Evolutionary conservation across 2,113 vertebrate species (phyloP).

Genomic region (Rhagologus leucostigma): DNA sequence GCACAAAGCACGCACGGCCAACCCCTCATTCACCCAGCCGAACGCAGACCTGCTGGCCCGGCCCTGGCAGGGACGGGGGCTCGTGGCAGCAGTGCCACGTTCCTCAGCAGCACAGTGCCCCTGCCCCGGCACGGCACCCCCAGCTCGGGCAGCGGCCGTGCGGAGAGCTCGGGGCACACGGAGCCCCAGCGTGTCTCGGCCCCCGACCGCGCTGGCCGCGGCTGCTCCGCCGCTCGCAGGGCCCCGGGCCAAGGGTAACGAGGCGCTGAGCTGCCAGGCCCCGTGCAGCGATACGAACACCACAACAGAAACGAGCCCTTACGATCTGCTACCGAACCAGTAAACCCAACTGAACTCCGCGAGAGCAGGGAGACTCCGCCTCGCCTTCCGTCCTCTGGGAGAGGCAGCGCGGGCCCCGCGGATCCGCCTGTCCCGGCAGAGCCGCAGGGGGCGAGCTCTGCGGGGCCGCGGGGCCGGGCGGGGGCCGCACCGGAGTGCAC

Average conservation of each 20-base stretch:
- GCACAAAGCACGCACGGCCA: neutral
- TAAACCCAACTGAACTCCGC: neutral
- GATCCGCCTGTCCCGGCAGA: neutral
- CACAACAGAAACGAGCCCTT: too few relatives aligned
- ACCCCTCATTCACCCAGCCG: neutral
- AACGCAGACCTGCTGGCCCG: neutral
- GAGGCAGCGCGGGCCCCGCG: neutral
- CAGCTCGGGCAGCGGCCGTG: neutral
- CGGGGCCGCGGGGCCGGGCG: too few relatives aligned
- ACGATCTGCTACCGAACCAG: neutral
- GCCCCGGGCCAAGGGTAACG: accelerated
- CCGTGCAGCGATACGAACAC: neutral
- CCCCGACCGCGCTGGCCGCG: neutral
- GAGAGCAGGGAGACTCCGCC: neutral
- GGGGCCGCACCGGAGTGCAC: too few relatives aligned
- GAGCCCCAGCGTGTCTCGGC: neutral
- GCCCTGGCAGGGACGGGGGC: neutral
- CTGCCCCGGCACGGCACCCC: neutral
- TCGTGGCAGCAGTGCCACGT: neutral
- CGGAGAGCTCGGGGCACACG: neutral
- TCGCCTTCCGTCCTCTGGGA: neutral
- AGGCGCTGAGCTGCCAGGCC: neutral
- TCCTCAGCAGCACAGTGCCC: accelerated
- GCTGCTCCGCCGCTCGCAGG: neutral
- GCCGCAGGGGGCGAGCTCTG: neutral